These are phyloP conservation scores for Parauchenoglanis ngamensis DNA, from an alignment of 2,797 vertebrate species.

Conservation along the genomic window DNA sequence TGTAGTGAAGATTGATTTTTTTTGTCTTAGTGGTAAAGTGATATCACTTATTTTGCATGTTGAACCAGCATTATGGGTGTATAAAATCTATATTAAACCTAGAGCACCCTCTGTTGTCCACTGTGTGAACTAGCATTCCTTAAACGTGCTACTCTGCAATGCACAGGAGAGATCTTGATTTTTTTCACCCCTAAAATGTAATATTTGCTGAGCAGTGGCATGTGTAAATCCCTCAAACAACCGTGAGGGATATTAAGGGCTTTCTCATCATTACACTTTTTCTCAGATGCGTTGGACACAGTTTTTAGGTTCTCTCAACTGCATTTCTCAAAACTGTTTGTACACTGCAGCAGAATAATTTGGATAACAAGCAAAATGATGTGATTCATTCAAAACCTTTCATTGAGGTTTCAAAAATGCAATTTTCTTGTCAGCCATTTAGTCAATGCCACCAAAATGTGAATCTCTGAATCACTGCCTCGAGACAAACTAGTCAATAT, in stretches of 20 bases:
- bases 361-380: too few species aligned
- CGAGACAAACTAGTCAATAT: too few species aligned
- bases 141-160: not conserved
- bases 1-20: not conserved
- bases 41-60: not conserved
- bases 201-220: conserved; percentile 31
- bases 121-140: not conserved
- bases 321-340: too few species aligned
- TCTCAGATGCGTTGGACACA: too few species aligned
- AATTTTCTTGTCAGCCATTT: too few species aligned
- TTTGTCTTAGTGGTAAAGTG: not conserved
- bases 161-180: conserved; percentile 18
- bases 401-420: too few species aligned
- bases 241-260: not conserved
- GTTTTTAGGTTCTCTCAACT: too few species aligned
- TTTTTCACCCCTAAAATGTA: conserved; percentile 22
- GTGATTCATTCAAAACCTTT: too few species aligned
- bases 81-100: not conserved
- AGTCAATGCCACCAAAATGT: too few species aligned
- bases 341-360: too few species aligned
- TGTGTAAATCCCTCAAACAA: conserved; percentile 39
- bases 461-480: too few species aligned
- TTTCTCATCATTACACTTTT: not conserved
- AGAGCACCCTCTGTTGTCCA: conserved; percentile 54
- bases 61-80: too few species aligned